Base-by-base conservation (phyloP, 2,113 vertebrate species). In the Pimephales promelas region DNA sequence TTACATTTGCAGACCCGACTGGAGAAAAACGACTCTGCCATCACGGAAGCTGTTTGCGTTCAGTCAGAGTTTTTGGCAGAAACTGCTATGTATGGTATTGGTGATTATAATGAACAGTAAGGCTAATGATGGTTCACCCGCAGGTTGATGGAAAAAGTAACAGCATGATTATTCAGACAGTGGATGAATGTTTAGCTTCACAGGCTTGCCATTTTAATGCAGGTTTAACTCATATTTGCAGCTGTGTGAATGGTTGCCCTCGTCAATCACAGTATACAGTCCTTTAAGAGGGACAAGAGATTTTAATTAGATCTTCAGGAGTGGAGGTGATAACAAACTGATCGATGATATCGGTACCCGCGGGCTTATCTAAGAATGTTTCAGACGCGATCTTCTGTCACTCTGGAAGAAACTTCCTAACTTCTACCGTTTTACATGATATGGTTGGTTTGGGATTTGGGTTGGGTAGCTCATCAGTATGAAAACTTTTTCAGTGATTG, bases 261-360 rank as follows among this genome's bases (percentile, higher is more conserved):
- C 9, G 70, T 74, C 43, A 74, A 31, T 52, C 72, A 52, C 24
- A 74, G 24, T 52, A 28, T 28, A 10, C 24, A 79, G n/a, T 62
- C 54, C n/a, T 49, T 31, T 52, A 31, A 80, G 3, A 80, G 24
- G 26, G 45, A 10, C 1, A 45, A 34, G 28, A 52, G 62, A 68
- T 68, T 80, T 80, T 80, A 80, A 80, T 80, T 80, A 68, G 61
- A 80, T 80, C 74, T 80, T 80, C 61, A n/a, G 59, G 78, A 80
- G 61, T 5, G 8, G 43, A 66, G 36, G n/a, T 64, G 82, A 76
- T 54, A 76, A 59, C 54, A 74, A 43, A 45, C 31, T 84, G 82
- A 84, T 43, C 57, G 31, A 40, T 84, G 59, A 47, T 36, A 52
- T 36, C 34, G 6, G n/a, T 31, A 70, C 61, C 74, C 14, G 2